phyloP scores from a whole-genome alignment of 2,888 invertebrate genomes.

The Agonopterix heracliana region DNA sequence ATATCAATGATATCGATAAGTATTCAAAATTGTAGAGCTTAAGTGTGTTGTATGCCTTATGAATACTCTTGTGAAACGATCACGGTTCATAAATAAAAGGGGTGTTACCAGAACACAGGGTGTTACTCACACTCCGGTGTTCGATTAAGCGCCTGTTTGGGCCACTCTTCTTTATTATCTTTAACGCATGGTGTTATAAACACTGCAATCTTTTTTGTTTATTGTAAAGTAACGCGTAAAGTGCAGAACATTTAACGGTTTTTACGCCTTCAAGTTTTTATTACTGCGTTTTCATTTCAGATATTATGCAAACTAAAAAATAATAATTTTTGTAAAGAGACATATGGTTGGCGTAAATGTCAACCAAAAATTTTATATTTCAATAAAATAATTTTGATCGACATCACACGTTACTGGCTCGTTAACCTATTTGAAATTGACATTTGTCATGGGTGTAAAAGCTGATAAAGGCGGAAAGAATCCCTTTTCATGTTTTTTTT shows the following conservation, averaged over 20 bases:
- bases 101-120: conserved; percentile 20
- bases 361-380: no score
- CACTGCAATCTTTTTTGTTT: conserved; percentile 18
- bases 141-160: conserved; percentile 26
- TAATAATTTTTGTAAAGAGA: background rate
- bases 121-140: conserved; percentile 29
- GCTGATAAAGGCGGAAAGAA: conserved; percentile 37
- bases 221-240: conserved; percentile 11
- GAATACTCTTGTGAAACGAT: conserved; percentile 15
- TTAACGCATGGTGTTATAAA: conserved; percentile 23
- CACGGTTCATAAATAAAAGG: conserved; percentile 29
- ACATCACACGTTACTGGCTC: conserved; percentile 5
- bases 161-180: conserved; percentile 23
- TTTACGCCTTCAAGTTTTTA: conserved; percentile 3
- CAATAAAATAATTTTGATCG: conserved; percentile 10
- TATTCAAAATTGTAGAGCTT: conserved; percentile 4
- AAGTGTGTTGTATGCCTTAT: conserved; percentile 14
- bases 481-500: conserved; percentile 36
- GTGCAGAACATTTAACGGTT: conserved; percentile 14
- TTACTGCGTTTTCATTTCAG: background rate
- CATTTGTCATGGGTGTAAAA: conserved; percentile 49
- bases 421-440: conserved; percentile 24
- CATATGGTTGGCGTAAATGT: no score
- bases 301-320: background rate
- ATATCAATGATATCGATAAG: conserved; percentile 9